phyloP scores from a whole-genome alignment of 2,888 invertebrate genomes.

The Euplagia quadripunctaria region DNA sequence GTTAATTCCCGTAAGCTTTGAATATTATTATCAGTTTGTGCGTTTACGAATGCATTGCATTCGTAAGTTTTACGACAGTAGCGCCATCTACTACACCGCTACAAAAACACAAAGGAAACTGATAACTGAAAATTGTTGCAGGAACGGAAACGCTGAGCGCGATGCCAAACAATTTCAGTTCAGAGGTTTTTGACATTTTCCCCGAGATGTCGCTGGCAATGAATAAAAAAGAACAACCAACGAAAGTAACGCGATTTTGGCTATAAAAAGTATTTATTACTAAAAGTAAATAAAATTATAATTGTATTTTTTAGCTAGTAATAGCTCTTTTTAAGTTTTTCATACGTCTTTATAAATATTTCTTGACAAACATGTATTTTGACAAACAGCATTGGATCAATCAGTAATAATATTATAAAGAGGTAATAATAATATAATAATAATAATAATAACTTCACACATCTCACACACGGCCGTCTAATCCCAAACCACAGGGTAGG shows the following conservation, averaged over 20 bases:
- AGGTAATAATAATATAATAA: no score
- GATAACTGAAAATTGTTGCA: neutral
- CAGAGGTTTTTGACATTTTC: neutral
- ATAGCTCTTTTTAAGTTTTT: no score
- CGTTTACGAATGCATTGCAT: neutral
- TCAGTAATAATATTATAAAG: no score
- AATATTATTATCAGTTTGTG: neutral
- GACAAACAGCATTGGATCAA: no score
- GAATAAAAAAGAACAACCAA: neutral
- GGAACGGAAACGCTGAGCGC: neutral
- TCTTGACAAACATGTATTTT: no score
- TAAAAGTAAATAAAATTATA: no score
- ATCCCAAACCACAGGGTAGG: no score
- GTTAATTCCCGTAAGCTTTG: neutral
- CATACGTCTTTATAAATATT: no score
- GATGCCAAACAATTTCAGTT: neutral
- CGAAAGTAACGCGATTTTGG: neutral
- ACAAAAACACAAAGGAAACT: neutral
- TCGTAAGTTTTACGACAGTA: neutral
- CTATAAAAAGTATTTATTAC: neutral
- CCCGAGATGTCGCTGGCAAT: constrained; percentile 5
- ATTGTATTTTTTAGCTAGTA: no score
- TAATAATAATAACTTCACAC: no score
- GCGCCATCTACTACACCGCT: neutral
- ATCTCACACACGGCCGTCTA: no score